Evolutionary conservation across 2,113 vertebrate genomes (phyloP), one percentile per base, ranked within the genome.

Genomic region (Hystrix cristata): DNA sequence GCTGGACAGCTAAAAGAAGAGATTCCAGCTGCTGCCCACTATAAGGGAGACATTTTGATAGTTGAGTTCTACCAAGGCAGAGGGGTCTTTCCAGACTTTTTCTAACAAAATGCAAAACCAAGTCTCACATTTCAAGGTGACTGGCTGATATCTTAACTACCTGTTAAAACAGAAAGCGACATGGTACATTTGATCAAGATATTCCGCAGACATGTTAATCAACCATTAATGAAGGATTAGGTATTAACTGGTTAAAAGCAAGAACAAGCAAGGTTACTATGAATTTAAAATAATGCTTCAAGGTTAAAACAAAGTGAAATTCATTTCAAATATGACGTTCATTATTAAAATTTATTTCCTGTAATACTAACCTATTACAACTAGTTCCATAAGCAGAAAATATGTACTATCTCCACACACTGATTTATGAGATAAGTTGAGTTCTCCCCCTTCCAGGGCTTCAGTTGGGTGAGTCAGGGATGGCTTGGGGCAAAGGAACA

Each of bases 241-340:
- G 84, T 67, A 87, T 51, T 95, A 80, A 90, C 83, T 88, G 14
- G 38, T 48, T 90, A 93, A 79, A 92, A 90, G 48, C 21, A 86
- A 81, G 31, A 18, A 71, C 12, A 84, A 69, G 78, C 59, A 96
- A 93, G 76, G 92, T n/a, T 48, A 82, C 7, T 31, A 38, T n/a
- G 67, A 92, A 38, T 64, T 88, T 69, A 91, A 91, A 64, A 87
- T 53, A 90, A 80, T 19, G 53, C 29, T 51, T 94, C 51, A 92
- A 95, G 78, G 57, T 79, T 74, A 96, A 97, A 90, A 83, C 13
- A 21, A 53, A 90, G 23, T 79, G 31, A 96, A 87, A 48, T 46
- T 27, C 84, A 72, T 69, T 93, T 67, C 51, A n/a, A 67, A 72
- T 11, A 74, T 34, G 18, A 78, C 85, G 13, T 55, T 16, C 89